phyloP scores from a whole-genome alignment of 2,888 invertebrate species.

The Sminthurinus aureus region DNA sequence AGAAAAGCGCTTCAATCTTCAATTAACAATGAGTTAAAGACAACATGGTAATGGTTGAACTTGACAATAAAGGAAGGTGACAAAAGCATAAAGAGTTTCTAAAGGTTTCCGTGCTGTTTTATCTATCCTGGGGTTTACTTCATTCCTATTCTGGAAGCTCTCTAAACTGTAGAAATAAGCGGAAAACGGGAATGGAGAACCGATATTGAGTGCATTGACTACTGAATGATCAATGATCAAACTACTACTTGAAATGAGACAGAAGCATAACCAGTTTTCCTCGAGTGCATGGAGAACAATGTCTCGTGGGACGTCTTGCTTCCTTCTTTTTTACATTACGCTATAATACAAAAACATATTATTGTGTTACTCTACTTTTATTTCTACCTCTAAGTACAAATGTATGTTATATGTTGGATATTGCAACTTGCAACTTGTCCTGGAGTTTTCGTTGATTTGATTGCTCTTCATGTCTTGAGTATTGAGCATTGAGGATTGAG shows the following conservation, averaged over 20 bases:
- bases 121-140: background rate
- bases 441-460: constrained; percentile 29
- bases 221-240: too few relatives aligned
- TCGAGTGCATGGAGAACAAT: background rate
- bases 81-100: background rate
- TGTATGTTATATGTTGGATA: too few relatives aligned
- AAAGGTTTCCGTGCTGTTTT: background rate
- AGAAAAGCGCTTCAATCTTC: background rate
- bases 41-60: background rate
- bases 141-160: too few relatives aligned
- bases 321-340: too few relatives aligned
- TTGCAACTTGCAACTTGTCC: background rate
- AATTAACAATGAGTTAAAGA: constrained; percentile 7
- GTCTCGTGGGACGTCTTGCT: constrained; percentile 25
- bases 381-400: background rate
- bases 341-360: too few relatives aligned
- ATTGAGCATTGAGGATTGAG: background rate
- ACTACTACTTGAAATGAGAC: constrained; percentile 28
- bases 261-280: constrained; percentile 24
- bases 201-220: too few relatives aligned
- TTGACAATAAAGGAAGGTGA: background rate
- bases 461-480: constrained; percentile 24
- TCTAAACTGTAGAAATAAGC: background rate
- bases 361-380: background rate
- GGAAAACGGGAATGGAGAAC: constrained; percentile 16